Conservation (phyloP, 2,888 invertebrate genomes). For the Eristalis arbustorum region DNA sequence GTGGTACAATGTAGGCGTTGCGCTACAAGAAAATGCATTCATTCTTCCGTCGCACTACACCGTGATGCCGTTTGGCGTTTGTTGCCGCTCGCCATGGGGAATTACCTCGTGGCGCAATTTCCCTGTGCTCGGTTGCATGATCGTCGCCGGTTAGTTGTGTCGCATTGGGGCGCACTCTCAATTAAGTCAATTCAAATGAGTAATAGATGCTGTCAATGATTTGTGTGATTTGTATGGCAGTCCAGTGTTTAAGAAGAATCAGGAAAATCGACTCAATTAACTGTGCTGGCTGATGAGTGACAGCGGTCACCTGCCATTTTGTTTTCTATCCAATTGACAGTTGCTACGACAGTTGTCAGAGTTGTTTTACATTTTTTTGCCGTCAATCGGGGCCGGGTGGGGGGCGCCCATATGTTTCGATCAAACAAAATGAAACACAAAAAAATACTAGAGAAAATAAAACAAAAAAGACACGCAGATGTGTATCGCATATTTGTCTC, state of each 20-base stretch:
- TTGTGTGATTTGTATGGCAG: conserved; percentile 34
- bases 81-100: no score
- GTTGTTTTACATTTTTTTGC: conserved; percentile 20
- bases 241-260: neutral
- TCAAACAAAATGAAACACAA: neutral
- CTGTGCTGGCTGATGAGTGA: conserved; percentile 5
- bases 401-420: neutral
- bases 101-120: neutral
- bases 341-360: conserved; percentile 13
- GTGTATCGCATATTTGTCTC: conserved; percentile 55
- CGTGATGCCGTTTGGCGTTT: no score
- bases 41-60: conserved; percentile 4
- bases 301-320: conserved; percentile 20
- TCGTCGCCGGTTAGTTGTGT: conserved; percentile 46
- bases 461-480: conserved; percentile 49
- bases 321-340: conserved; percentile 4
- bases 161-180: conserved; percentile 50
- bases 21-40: conserved; percentile 22
- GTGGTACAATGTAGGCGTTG: conserved; percentile 32
- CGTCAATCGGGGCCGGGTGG: neutral
- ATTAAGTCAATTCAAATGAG: conserved; percentile 56
- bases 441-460: neutral
- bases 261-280: conserved; percentile 19
- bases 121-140: neutral
- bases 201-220: conserved; percentile 49